Evolutionary conservation across 1,140 invertebrate species (phyloP).

Genomic region (Formica selysi): DNA sequence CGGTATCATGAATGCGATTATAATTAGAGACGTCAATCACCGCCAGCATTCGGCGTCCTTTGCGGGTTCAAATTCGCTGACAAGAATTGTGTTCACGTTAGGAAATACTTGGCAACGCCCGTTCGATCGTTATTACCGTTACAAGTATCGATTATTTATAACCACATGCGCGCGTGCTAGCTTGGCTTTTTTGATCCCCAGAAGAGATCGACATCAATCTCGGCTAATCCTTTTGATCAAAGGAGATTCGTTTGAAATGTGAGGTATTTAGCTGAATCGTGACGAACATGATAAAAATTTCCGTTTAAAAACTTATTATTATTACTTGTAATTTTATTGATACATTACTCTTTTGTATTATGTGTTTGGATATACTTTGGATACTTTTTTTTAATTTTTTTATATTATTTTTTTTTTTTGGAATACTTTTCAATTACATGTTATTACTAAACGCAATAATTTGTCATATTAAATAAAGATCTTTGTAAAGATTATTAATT

Average conservation of each 20-base stretch:
- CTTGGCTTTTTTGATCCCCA: conserved; percentile 20
- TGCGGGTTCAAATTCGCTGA: conserved; percentile 17
- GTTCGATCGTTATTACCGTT: conserved; percentile 74
- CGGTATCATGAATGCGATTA: conserved; percentile 45
- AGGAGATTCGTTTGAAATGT: background rate
- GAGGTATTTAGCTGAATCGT: background rate
- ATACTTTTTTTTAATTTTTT: conserved; percentile 1
- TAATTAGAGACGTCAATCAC: conserved; percentile 60
- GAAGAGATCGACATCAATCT: conserved; percentile 11
- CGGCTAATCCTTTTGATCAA: background rate
- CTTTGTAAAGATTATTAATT: conserved; percentile 44
- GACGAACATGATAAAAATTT: background rate
- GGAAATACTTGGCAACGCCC: conserved; percentile 80
- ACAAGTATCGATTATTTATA: conserved; percentile 79
- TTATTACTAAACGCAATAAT: background rate
- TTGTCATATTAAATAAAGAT: background rate
- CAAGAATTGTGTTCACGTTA: conserved; percentile 67
- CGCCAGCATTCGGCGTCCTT: conserved; percentile 23
- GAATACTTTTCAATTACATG: background rate
- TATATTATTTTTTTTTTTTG: background rate
- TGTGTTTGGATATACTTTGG: too few species aligned
- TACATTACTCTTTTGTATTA: too few species aligned
- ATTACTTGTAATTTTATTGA: background rate
- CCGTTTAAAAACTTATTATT: background rate
- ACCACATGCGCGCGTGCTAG: conserved; percentile 6